Conservation (phyloP, 2,113 vertebrate species). For the Vidua chalybeata region DNA sequence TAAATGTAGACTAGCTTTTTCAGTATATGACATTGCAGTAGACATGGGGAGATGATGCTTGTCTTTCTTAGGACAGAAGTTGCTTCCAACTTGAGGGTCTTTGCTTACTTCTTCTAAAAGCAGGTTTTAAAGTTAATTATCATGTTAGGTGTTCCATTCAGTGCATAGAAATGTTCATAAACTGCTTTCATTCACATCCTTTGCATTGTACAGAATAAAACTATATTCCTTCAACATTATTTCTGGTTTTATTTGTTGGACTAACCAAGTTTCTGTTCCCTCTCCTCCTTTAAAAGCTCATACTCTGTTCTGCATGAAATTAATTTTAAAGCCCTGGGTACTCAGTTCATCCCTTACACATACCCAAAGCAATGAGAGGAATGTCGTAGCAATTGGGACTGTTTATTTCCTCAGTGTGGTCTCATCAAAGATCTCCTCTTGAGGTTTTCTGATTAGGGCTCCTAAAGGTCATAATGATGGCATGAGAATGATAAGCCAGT, state of each 20-base stretch:
- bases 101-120: background rate
- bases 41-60: background rate
- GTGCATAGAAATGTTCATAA: background rate
- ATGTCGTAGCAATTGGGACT: background rate
- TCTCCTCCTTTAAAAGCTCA: background rate
- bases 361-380: background rate
- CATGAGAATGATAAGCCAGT: background rate
- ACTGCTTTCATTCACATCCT: background rate
- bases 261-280: background rate
- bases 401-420: background rate
- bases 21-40: background rate
- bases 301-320: background rate
- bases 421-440: background rate
- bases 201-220: background rate
- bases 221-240: background rate
- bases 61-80: background rate
- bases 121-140: background rate
- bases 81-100: background rate
- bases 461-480: background rate
- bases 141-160: background rate
- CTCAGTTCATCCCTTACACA: background rate
- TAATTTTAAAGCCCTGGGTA: background rate
- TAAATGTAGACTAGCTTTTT: background rate
- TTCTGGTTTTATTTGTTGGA: background rate
- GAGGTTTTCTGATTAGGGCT: background rate